Evolutionary conservation across 64 coral and sea anemone genomes (phyloP).

Genomic region (Pachyseris speciosa): DNA sequence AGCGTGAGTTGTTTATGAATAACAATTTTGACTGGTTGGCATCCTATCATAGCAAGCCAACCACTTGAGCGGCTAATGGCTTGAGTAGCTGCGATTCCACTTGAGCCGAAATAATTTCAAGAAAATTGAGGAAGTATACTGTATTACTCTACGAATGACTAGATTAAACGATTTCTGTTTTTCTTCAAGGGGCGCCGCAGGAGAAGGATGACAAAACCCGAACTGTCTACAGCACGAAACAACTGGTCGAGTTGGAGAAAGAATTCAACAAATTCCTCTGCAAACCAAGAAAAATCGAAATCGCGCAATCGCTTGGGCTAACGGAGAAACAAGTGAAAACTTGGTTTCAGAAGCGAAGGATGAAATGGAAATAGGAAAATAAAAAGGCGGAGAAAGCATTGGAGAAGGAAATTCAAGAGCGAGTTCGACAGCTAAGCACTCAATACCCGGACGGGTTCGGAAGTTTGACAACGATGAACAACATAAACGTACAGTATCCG

Average conservation of each 20-base stretch:
- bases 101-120: no score
- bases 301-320: conserved; percentile 89
- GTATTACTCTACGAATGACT: background rate
- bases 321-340: conserved; percentile 97
- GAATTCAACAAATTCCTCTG: conserved; percentile 97
- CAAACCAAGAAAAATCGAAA: conserved; percentile 87
- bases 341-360: conserved; percentile 95
- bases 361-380: conserved; percentile 99
- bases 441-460: conserved; percentile 89
- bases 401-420: conserved; percentile 82
- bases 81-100: no score
- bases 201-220: conserved; percentile 81
- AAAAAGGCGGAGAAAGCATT: conserved; percentile 87
- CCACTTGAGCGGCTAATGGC: no score
- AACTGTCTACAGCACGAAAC: conserved; percentile 87
- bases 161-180: background rate
- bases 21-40: no score
- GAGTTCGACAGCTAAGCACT: conserved; percentile 68
- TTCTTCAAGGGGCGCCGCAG: conserved; percentile 31
- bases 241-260: conserved; percentile 92
- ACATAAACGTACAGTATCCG: background rate
- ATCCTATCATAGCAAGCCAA: no score
- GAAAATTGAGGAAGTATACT: background rate
- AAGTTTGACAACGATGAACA: conserved; percentile 62
- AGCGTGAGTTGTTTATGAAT: no score